Percentiles rank a stretch among this genome's conserved stretches.
These are phyloP conservation scores for Desmodus rotundus DNA, from an alignment of 2,113 vertebrate species.

Conservation along the genomic window DNA sequence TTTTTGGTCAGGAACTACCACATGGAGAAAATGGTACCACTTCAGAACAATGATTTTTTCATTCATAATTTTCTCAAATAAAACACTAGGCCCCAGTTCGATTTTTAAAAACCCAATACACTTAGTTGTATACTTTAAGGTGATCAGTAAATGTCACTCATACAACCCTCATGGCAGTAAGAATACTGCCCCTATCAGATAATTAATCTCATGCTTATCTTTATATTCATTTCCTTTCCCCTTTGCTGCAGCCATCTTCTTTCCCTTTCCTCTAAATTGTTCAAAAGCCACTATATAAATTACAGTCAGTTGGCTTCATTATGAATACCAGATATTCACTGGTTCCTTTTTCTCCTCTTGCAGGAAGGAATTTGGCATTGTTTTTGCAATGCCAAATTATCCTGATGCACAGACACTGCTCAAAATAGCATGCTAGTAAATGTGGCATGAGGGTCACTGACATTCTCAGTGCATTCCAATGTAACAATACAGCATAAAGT, in stretches of 20 bases:
- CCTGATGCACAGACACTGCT: neutral
- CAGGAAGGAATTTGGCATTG: conserved; percentile 7
- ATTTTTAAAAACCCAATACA: conserved; percentile 48
- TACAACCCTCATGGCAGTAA: conserved; percentile 24
- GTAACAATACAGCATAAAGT: conserved; percentile 2
- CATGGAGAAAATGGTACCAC: neutral
- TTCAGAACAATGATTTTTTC: neutral
- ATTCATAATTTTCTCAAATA: conserved; percentile 18
- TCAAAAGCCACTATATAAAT: conserved; percentile 49
- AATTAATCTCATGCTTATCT: conserved; percentile 60
- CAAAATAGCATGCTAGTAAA: conserved; percentile 39
- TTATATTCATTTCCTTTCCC: neutral
- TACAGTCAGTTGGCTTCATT: conserved; percentile 15
- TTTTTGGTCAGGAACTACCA: neutral
- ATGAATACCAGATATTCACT: neutral
- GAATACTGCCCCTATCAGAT: neutral
- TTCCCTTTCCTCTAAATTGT: conserved; percentile 32
- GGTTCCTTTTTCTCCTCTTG: accelerated
- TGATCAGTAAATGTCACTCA: conserved; percentile 32
- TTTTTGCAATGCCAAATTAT: conserved; percentile 39
- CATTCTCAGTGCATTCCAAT: neutral
- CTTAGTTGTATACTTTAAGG: conserved; percentile 40
- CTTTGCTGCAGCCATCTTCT: conserved; percentile 2
- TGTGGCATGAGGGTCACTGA: neutral
- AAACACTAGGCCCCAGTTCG: conserved; percentile 42